Base-by-base conservation (phyloP, 2,113 vertebrate species). In the Psephotus haematonotus region DNA sequence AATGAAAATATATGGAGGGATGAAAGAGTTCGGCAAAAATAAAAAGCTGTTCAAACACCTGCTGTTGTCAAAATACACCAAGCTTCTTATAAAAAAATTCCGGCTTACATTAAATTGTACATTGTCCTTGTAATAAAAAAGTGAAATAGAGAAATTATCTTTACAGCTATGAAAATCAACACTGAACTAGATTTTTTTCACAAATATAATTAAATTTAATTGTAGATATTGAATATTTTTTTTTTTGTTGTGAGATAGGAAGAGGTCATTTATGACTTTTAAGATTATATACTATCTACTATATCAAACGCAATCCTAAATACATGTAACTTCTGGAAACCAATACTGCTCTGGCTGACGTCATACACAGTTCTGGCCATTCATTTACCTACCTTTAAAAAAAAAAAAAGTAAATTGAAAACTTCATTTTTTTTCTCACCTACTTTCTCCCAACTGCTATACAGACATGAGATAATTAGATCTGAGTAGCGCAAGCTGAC, bases 21-120 rank as follows among this genome's bases (percentile, higher is more conserved):
- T 93, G 17, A 87, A 87, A 88, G 44, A 44, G 22, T 39, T 82
- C 33, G 76, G 28, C 16, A 82, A 72, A 78, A 91, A 44, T 8
- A 82, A 44, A 93, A 91, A 91, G 59, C 52, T 84, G 33, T 37
- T 85, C 29, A 85, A 82, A 95, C 28, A 68, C 68, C 87, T 95
- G 65, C 78, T 92, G 44, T 57, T 33, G 17, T 49, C 74, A 89
- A 70, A 91, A 81, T 37, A 46, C 6, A 65, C 9, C 33, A 74
- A 35, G 28, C 9, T 46, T 81, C 64, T 83, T 63, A 53, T 6
- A 11, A 70, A 80, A 41, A 69, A 82, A 69, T 76, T 62, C 47
- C 28, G 81, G 27, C 25, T 70, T 50, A 7, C 35, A 16, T 60
- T 74, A 67, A 70, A 88, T 33, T 39, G 28, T 9, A 39, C 7